Conservation (phyloP, 2,113 vertebrate genomes). For the Vireo altiloquus region DNA sequence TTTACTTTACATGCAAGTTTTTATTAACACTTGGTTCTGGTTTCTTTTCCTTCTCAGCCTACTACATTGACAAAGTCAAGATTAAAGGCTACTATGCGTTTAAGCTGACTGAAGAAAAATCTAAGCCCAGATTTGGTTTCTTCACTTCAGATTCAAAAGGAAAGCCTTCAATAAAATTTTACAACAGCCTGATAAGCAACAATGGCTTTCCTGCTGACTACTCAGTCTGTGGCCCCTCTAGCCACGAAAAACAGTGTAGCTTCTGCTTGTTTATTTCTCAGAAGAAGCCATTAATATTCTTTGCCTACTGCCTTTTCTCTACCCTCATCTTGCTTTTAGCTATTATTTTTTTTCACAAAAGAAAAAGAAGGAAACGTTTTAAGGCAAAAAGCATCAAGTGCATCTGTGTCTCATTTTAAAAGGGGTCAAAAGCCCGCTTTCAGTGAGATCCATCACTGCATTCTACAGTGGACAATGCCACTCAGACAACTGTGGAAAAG, state of each 20-base stretch:
- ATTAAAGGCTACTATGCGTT: conserved; percentile 91
- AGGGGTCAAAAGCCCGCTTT: neutral
- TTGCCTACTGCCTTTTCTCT: conserved; percentile 79
- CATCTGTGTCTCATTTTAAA: conserved; percentile 42
- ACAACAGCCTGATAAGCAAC: conserved; percentile 79
- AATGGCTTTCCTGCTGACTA: conserved; percentile 74
- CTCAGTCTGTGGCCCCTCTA: conserved; percentile 36
- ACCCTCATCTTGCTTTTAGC: conserved; percentile 74
- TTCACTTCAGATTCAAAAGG: conserved; percentile 84
- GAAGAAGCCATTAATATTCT: conserved; percentile 85
- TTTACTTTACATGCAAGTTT: neutral
- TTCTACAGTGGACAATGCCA: neutral
- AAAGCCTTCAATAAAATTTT: conserved; percentile 82
- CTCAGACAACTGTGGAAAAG: neutral
- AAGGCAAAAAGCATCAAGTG: conserved; percentile 57
- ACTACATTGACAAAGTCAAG: conserved; percentile 82
- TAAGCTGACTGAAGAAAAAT: conserved; percentile 84
- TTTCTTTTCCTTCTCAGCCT: conserved; percentile 72
- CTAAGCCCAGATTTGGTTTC: conserved; percentile 83
- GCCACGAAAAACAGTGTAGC: conserved; percentile 52
- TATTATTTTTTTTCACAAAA: conserved; percentile 72
- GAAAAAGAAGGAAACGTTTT: conserved; percentile 74
- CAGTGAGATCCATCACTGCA: neutral
- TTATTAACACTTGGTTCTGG: neutral
- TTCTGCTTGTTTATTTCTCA: conserved; percentile 74